Conservation (phyloP, 2,888 invertebrate genomes). For the Agriopis aurantiaria region DNA sequence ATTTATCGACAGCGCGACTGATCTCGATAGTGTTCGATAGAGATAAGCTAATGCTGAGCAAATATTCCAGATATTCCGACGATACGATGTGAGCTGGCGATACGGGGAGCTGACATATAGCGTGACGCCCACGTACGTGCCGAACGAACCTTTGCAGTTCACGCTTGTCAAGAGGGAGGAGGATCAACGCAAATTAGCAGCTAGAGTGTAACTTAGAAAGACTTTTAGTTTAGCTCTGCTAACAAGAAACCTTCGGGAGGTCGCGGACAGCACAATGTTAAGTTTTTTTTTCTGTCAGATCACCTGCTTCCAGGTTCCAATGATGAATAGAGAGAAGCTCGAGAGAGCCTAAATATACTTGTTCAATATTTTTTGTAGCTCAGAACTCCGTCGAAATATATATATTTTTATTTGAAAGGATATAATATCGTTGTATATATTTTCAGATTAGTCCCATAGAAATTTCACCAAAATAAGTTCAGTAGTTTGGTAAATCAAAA, state of each 20-base stretch:
- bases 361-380: too few relatives aligned
- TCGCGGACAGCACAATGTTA: neutral
- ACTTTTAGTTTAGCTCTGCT: neutral
- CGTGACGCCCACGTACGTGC: constrained; percentile 91
- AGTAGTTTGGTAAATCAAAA: too few relatives aligned
- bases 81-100: constrained; percentile 89
- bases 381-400: too few relatives aligned
- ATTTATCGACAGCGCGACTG: constrained; percentile 33
- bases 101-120: constrained; percentile 89
- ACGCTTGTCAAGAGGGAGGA: constrained; percentile 79
- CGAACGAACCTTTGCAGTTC: constrained; percentile 90
- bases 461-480: too few relatives aligned
- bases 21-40: constrained; percentile 36
- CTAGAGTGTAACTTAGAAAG: neutral
- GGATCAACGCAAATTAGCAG: constrained; percentile 5
- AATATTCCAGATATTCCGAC: constrained; percentile 88
- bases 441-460: too few relatives aligned
- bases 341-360: too few relatives aligned
- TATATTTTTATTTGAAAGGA: too few relatives aligned
- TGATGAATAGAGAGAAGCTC: too few relatives aligned
- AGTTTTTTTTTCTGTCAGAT: too few relatives aligned
- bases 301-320: too few relatives aligned
- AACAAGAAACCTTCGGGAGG: neutral
- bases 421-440: too few relatives aligned
- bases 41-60: constrained; percentile 36